phyloP scores from a whole-genome alignment of 1,140 invertebrate species.

The Phocides pigmalion region DNA sequence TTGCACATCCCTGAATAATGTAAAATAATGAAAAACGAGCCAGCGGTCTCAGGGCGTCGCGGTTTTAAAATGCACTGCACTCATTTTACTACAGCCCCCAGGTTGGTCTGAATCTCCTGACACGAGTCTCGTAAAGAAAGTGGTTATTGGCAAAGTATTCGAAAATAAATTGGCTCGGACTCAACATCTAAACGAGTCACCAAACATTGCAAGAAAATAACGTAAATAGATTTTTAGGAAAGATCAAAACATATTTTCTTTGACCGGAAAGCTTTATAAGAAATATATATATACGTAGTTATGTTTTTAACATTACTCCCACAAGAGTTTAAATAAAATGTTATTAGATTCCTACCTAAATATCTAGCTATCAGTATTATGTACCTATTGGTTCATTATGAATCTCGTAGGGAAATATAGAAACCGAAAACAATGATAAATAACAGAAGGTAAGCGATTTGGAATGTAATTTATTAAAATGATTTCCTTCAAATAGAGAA shows the following conservation, averaged over 20 bases:
- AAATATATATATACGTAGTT: too few relatives aligned
- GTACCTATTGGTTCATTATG: too few relatives aligned
- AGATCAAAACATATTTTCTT: too few relatives aligned
- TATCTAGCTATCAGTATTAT: too few relatives aligned
- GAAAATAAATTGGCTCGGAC: slow-evolving; percentile 18
- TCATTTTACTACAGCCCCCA: slow-evolving; percentile 70
- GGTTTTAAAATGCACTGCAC: slow-evolving; percentile 82
- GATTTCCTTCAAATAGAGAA: slow-evolving; percentile 30
- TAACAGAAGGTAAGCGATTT: neutral
- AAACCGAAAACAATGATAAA: slow-evolving; percentile 1
- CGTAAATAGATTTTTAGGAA: too few relatives aligned
- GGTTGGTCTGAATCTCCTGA: slow-evolving; percentile 70
- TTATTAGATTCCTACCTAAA: too few relatives aligned
- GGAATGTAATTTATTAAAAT: slow-evolving; percentile 20
- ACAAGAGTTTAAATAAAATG: too few relatives aligned
- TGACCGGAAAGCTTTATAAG: too few relatives aligned
- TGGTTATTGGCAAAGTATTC: slow-evolving; percentile 40
- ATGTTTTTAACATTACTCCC: too few relatives aligned
- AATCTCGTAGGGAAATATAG: neutral
- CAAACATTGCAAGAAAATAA: neutral
- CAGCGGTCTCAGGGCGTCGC: slow-evolving; percentile 64
- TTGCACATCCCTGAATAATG: slow-evolving; percentile 77
- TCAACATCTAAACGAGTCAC: slow-evolving; percentile 15
- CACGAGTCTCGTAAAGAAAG: slow-evolving; percentile 69
- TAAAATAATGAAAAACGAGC: slow-evolving; percentile 78